Evolutionary conservation across 2,797 vertebrate genomes (phyloP).

Genomic region (Sebastes umbrosus): DNA sequence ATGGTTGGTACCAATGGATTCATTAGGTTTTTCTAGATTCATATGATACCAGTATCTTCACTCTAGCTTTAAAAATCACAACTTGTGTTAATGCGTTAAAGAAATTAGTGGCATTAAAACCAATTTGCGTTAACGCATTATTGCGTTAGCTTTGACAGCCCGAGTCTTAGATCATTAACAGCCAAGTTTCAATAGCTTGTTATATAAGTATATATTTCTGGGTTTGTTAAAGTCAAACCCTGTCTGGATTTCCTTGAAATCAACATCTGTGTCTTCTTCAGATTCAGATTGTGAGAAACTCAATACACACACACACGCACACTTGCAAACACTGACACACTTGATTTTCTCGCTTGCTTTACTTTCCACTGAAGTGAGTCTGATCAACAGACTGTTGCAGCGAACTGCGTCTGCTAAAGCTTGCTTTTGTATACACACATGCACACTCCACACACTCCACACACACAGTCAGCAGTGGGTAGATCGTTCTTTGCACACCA

Average conservation of each 20-base stretch:
- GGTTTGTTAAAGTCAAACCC: not conserved
- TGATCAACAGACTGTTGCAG: constrained; percentile 31
- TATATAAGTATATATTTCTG: not conserved
- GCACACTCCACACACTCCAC: not conserved
- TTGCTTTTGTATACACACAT: not conserved
- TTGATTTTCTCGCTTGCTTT: constrained; percentile 36
- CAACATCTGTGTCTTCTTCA: not conserved
- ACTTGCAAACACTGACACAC: not conserved
- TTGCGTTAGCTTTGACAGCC: no score
- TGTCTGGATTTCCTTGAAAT: not conserved
- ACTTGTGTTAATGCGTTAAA: no score
- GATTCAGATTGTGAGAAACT: not conserved
- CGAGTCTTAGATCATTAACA: not conserved
- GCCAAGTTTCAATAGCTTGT: not conserved
- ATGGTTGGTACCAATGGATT: no score
- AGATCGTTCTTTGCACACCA: constrained; percentile 39
- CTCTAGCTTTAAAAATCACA: no score
- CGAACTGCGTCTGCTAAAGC: constrained; percentile 22
- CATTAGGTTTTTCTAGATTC: no score
- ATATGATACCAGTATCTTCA: no score
- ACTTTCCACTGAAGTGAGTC: constrained; percentile 27
- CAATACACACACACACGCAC: not conserved
- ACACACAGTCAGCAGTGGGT: not conserved
- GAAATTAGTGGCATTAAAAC: no score
- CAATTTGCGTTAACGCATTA: no score